Base-by-base conservation (phyloP, 2,113 vertebrate genomes). In the Nannobrachium achirus region DNA sequence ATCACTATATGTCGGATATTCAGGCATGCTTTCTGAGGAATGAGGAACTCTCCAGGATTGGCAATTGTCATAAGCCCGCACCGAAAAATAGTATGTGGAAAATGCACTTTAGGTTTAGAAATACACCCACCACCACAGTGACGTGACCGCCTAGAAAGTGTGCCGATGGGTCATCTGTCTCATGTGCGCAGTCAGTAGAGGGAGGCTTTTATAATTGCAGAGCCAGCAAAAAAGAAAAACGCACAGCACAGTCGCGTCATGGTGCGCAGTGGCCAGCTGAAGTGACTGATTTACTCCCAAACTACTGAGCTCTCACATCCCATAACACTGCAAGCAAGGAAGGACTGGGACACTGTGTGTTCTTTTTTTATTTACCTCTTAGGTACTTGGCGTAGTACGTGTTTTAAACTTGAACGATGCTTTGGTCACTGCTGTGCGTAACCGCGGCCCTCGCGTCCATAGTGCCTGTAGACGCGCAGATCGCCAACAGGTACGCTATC, bases 401-500 rank as follows among this genome's bases (percentile, higher is more conserved):
- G 6, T n/a, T 10, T 62, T 25, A 14, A 8, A 56, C 15, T 16
- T 4, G 1, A 57, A 77, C 8, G 56, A 90, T 92, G 90, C 58
- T 85, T 62, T 74, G 80, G 75, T 75, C 69, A 19, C 70, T 88
- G 2, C 14, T 83, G 68, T 89, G 80, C 82, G 68, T 75, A 51
- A 73, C 71, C 6, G 65, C 73, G 0, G 69, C 80, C 9, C 57
- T 85, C 16, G 77, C 76, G 50, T 81, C 79, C 6, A 33, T 33
- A 3, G 10, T 75, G 41, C 80, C 79, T 63, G 83, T 56, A 0
- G 89, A 79, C 7, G 87, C 88, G 44, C 90, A 92, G 44, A 46
- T 73, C 10, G 80, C 80, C 56, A 75, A 82, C 73, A 87, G 91
- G n/a, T 93, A 82, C 33, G 61, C 85, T 8, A 1, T 82, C 69